Percentiles rank a stretch among this genome's conserved stretches.
Evolutionary conservation across 2,888 invertebrate genomes (phyloP).

Genomic region (Sinohyriopsis cumingii): DNA sequence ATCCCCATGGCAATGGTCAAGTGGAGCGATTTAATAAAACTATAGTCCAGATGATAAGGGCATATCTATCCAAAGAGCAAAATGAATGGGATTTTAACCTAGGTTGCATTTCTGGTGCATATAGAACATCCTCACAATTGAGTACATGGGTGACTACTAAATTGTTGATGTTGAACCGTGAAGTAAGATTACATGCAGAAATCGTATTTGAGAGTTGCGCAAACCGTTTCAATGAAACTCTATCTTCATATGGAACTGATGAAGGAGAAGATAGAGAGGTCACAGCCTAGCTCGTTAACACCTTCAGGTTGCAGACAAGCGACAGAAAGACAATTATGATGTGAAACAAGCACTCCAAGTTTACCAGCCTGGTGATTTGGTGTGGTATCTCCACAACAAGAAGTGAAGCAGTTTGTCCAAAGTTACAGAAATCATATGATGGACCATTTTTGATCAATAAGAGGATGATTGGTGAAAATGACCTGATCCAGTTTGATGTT

Average conservation of each 20-base stretch:
- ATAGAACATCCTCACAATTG: slow-evolving; percentile 24
- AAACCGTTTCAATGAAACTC: background rate
- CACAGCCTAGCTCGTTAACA: slow-evolving; percentile 13
- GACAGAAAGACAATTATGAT: slow-evolving; percentile 10
- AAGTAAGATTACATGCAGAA: slow-evolving; percentile 31
- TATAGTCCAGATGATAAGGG: slow-evolving; percentile 20
- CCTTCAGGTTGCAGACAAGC: background rate
- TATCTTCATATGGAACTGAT: slow-evolving; percentile 11
- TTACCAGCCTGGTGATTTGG: background rate
- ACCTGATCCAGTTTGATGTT: slow-evolving; percentile 2
- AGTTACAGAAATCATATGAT: slow-evolving; percentile 1
- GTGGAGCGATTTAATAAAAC: slow-evolving; percentile 27
- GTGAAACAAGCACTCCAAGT: background rate
- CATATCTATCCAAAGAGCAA: slow-evolving; percentile 27
- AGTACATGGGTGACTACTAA: slow-evolving; percentile 31
- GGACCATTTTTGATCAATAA: slow-evolving; percentile 1
- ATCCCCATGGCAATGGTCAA: slow-evolving; percentile 29
- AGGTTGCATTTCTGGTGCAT: slow-evolving; percentile 29
- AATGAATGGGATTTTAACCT: slow-evolving; percentile 33
- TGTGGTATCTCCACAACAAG: slow-evolving; percentile 2
- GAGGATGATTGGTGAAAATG: background rate
- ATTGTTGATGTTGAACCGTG: slow-evolving; percentile 30
- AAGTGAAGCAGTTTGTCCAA: background rate
- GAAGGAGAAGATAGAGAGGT: slow-evolving; percentile 11
- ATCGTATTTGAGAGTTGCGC: slow-evolving; percentile 11